Conservation (phyloP, 2,888 invertebrate genomes). For the Orchestes rusci region DNA sequence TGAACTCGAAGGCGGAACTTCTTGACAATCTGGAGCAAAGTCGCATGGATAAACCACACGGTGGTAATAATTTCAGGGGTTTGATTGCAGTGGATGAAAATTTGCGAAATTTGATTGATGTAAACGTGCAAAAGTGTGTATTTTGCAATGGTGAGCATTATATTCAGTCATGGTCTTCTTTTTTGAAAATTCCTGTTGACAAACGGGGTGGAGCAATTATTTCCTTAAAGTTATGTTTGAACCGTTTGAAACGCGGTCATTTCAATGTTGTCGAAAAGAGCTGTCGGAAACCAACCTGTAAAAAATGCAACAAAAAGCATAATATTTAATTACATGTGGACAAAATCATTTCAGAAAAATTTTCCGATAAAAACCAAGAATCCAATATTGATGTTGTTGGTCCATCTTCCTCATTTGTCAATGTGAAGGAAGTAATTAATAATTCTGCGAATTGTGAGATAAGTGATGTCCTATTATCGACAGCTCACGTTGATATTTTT, state of each 20-base stretch:
- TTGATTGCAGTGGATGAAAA: conserved; percentile 5
- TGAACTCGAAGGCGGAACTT: conserved; percentile 15
- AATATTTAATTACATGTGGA: conserved; percentile 9
- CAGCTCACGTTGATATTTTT: conserved; percentile 8
- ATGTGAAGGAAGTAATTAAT: not conserved
- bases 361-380: too few species aligned
- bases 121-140: conserved; percentile 8
- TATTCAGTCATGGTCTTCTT: conserved; percentile 13
- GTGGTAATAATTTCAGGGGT: conserved; percentile 1
- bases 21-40: conserved; percentile 16
- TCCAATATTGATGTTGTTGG: too few species aligned
- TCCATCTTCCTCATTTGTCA: not conserved
- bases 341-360: not conserved
- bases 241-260: conserved; percentile 13
- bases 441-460: conserved; percentile 7
- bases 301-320: conserved; percentile 11
- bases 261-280: conserved; percentile 13
- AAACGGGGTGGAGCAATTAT: conserved; percentile 12
- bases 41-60: conserved; percentile 6
- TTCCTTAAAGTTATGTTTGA: conserved; percentile 15
- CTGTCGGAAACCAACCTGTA: conserved; percentile 10
- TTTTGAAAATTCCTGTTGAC: conserved; percentile 14
- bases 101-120: not conserved
- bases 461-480: conserved; percentile 11
- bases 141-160: conserved; percentile 18